Evolutionary conservation across 1,140 invertebrate genomes (phyloP).

Genomic region (Tigriopus japonicus): DNA sequence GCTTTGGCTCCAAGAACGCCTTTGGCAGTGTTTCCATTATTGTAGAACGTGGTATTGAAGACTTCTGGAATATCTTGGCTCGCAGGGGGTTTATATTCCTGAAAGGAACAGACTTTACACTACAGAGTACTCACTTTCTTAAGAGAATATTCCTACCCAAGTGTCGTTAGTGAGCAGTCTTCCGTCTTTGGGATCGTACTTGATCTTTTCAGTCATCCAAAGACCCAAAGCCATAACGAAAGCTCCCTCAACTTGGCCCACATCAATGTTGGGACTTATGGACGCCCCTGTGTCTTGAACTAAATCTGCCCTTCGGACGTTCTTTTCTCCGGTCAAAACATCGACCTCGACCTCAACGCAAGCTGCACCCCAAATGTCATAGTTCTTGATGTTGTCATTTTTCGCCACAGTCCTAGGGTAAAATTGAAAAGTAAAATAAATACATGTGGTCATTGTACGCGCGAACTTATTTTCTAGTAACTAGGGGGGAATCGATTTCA

Average conservation of each 20-base stretch:
- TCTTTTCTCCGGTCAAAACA: neutral
- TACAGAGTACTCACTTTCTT: no score
- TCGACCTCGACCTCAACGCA: neutral
- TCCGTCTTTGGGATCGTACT: constrained; percentile 23
- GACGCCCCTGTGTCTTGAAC: constrained; percentile 27
- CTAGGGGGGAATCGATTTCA: no score
- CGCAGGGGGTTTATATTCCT: constrained; percentile 4
- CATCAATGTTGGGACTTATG: constrained; percentile 23
- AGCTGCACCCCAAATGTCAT: neutral
- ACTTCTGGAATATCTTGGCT: constrained; percentile 2
- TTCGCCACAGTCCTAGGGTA: no score
- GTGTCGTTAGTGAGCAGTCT: constrained; percentile 23
- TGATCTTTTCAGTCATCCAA: constrained; percentile 25
- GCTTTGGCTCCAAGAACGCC: constrained; percentile 1
- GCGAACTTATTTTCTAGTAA: no score
- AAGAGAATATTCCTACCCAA: no score
- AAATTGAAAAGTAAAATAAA: no score
- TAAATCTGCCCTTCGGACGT: constrained; percentile 25
- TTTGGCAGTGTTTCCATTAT: neutral
- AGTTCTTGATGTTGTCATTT: neutral
- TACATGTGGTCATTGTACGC: no score
- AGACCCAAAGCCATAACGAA: constrained; percentile 30
- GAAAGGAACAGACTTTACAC: constrained; percentile 17
- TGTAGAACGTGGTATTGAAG: neutral
- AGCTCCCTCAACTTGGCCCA: constrained; percentile 30